Evolutionary conservation across 2,888 invertebrate genomes (phyloP).

Genomic region (Germaria angustata): DNA sequence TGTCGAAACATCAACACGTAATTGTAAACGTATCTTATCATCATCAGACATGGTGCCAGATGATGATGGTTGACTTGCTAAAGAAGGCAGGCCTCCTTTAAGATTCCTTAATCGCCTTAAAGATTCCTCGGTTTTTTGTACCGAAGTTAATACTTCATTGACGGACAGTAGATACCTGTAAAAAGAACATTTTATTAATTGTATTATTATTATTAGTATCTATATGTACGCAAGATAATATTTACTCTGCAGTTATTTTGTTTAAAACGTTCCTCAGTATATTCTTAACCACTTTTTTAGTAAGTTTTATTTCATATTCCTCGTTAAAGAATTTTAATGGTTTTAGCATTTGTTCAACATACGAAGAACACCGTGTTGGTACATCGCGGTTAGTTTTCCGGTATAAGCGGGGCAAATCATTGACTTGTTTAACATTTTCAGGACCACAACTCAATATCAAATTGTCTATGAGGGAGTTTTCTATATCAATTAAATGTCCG

Average conservation of each 20-base stretch:
- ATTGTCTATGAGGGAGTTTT: conserved; percentile 88
- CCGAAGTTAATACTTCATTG: conserved; percentile 93
- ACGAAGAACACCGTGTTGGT: conserved; percentile 89
- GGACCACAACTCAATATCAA: conserved; percentile 87
- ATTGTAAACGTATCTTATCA: conserved; percentile 95
- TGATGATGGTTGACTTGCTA: conserved; percentile 67
- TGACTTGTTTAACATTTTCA: conserved; percentile 88
- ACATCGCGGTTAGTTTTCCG: conserved; percentile 94
- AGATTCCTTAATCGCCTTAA: conserved; percentile 92
- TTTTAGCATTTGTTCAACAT: conserved; percentile 85
- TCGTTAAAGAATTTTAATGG: conserved; percentile 81
- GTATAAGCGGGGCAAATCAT: conserved; percentile 95
- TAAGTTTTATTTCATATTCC: conserved; percentile 77
- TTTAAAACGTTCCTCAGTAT: conserved; percentile 78
- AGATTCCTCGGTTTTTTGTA: conserved; percentile 97
- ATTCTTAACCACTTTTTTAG: conserved; percentile 72
- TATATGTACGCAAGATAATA: conserved; percentile 69
- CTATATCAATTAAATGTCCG: conserved; percentile 70
- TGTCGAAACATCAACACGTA: conserved; percentile 90
- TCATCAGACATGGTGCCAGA: conserved; percentile 87
- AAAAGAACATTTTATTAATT: conserved; percentile 39
- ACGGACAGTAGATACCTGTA: conserved; percentile 87
- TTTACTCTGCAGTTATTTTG: conserved; percentile 83
- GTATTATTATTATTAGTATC: neutral
- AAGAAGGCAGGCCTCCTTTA: conserved; percentile 81